Base-by-base conservation (phyloP, 2,888 invertebrate genomes). In the Rhingia campestris region DNA sequence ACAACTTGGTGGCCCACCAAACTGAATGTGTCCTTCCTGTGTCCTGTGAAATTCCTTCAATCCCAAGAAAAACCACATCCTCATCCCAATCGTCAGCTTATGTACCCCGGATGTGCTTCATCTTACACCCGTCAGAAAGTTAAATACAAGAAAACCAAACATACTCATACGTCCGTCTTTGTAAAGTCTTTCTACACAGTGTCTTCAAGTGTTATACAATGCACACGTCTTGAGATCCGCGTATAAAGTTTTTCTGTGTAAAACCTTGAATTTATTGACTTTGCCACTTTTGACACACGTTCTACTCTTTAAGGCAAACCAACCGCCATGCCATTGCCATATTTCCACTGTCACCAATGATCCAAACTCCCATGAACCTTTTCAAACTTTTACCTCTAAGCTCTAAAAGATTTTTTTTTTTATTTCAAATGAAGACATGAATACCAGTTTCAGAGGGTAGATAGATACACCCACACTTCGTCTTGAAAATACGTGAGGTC, bases 401-500 rank as follows among this genome's bases (percentile, higher is more conserved):
- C 10, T 4, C 10, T 64, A n/a, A 14, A 3, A 51, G 35, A n/a
- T 61, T 39, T n/a, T 7, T 41, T 53, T 53, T 41, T 41, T 6
- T 32, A 3, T 43, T 10, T 30, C 22, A 79, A 79, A 59, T 3
- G 33, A 56, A 53, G 53, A 54, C 37, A 9, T n/a, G 53, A 37
- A n/a, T 54, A 63, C 49, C 39, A 72, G 43, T 63, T 70, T 30
- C 7, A 33, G 33, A 30, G 9, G 7, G 9, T 9, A 49, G 30
- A 30, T 9, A 49, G 30, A 30, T 22, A 56, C 64, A 33, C 64
- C 49, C 33, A 75, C 49, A 33, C 63, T 69, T 12, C 37, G 22
- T 39, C 14, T 4, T 45, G 10, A 43, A 72, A 59, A 63, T 76
- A 76, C 75, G 81, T 76, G 76, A 81, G 76, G 72, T 81, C 81